Base-by-base conservation (phyloP, 2,888 invertebrate species). In the Cephalotes varians region DNA sequence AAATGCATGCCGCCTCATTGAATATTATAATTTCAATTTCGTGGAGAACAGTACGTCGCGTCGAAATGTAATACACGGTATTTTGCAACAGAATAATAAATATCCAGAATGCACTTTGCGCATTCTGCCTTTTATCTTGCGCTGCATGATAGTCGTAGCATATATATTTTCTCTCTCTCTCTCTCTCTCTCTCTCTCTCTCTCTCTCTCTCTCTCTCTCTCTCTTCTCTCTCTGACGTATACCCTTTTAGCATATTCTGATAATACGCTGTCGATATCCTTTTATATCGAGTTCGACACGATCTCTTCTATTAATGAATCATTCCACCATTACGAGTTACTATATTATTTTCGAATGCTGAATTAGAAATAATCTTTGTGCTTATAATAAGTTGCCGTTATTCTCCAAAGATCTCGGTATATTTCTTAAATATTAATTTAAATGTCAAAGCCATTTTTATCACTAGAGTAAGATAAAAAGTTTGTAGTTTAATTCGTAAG, bases 251-350 rank as follows among this genome's bases (percentile, higher is more conserved):
- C 40, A 40, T 31, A 51, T 28, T 21, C 25, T 54, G 76, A 76
- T 65, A 76, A 54, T 54, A 28, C 6, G 40, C 51, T 76, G 40
- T 76, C 76, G 76, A 76, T 76, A 76, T 65, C 76, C 65, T 28
- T 65, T 65, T 65, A 34, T 40, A 54, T 40, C 51, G 40, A 54
- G 28, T 15, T 2, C 51, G 51, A 40, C 28, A 51, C 65, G 76
- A 54, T 40, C 76, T 40, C 51, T 37, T 54, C 51, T 28, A 51
- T 5, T 65, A 25, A 28, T 21, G 15, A 65, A 12, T 65, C 28
- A 40, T 40, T 51, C 21, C 40, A 65, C 64, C 58, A 73, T 72
- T 74, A 64, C n/a, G 7, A 74, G 51, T 74, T 74, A 51, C 25
- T 12, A 34, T 47, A 58, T 47, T 31, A 31, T 47, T 74, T 62